These are phyloP conservation scores for Hirtodrosophila duncani DNA, from an alignment of 2,888 invertebrate species.

Conservation along the genomic window DNA sequence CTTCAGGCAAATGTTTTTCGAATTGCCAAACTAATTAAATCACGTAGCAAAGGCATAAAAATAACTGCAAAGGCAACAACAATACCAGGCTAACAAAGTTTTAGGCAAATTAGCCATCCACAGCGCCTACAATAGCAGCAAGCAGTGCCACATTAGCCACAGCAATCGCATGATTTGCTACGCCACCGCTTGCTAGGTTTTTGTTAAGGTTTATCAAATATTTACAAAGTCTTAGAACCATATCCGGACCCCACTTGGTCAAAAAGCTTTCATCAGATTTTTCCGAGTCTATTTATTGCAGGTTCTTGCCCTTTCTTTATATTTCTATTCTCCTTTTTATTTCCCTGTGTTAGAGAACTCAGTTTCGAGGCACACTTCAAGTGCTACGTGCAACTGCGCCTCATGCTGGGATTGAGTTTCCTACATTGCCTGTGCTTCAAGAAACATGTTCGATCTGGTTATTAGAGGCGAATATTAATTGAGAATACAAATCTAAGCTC, in stretches of 20 bases:
- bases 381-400: constrained; percentile 36
- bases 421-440: too few species aligned
- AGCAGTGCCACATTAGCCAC: constrained; percentile 8
- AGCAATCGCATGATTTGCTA: constrained; percentile 4
- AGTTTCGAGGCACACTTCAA: constrained; percentile 36
- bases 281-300: constrained; percentile 15
- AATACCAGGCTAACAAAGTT: constrained; percentile 36
- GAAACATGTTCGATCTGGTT: too few species aligned
- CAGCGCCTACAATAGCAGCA: constrained; percentile 20
- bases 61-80: constrained; percentile 9
- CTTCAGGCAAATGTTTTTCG: too few species aligned
- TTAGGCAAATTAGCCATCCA: constrained; percentile 61
- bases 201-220: too few species aligned
- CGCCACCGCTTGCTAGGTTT: too few species aligned
- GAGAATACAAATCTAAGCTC: too few species aligned
- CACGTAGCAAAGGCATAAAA: constrained; percentile 67
- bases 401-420: too few species aligned
- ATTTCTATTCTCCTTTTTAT: constrained; percentile 4
- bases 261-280: constrained; percentile 70
- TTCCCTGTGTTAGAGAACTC: constrained; percentile 19
- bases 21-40: constrained; percentile 68
- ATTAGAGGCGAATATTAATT: too few species aligned
- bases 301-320: background rate
- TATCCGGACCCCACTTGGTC: too few species aligned
- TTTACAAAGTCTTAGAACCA: constrained; percentile 56